A percentile compares a stretch with the other conserved stretches of the same genome.
Evolutionary conservation across 92 coral and sea anemone genomes (phyloP).

Genomic region (Porites cylindrica): DNA sequence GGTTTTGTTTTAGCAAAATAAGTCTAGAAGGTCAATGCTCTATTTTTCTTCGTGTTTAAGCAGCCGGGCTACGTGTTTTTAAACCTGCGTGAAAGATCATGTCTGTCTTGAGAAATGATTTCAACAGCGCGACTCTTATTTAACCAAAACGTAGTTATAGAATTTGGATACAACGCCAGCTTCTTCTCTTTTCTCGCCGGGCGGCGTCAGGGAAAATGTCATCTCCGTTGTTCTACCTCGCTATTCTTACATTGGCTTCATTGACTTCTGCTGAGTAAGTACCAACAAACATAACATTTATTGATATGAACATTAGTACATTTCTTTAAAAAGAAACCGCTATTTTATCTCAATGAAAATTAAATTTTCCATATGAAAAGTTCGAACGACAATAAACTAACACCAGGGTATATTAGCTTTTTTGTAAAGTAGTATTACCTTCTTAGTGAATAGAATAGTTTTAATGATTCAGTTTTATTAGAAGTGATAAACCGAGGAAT

Average conservation of each 20-base stretch:
- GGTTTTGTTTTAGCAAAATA: background rate
- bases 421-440: too few species aligned
- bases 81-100: background rate
- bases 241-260: background rate
- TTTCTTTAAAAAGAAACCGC: background rate
- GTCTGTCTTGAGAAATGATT: background rate
- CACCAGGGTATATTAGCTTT: too few species aligned
- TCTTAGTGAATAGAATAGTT: too few species aligned
- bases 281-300: background rate
- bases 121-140: background rate
- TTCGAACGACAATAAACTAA: too few species aligned
- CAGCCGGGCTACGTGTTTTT: background rate
- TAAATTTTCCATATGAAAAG: background rate
- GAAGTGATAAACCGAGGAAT: too few species aligned
- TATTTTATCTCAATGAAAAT: background rate
- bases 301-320: background rate
- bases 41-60: conserved; percentile 4
- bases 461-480: too few species aligned
- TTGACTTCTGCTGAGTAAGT: conserved; percentile 31
- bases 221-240: background rate
- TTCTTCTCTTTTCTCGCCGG: background rate
- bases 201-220: conserved; percentile 5
- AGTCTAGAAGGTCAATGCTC: conserved; percentile 1
- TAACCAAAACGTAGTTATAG: background rate
- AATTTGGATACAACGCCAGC: background rate